Base-by-base conservation (phyloP, 2,888 invertebrate species). In the Taenaris catops region DNA sequence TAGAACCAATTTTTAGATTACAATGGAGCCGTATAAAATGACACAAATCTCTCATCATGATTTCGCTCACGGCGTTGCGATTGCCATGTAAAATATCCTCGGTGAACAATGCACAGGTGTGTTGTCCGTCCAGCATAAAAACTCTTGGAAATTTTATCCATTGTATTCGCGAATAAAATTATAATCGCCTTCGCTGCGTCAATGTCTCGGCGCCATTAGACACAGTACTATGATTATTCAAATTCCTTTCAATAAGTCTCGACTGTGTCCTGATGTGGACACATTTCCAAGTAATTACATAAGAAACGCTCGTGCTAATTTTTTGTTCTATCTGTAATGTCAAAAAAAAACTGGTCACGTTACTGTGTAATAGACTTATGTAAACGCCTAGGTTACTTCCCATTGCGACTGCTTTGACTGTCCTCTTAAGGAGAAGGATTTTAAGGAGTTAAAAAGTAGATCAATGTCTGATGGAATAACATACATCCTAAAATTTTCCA, bases 31-130 rank as follows among this genome's bases (percentile, higher is more conserved):
- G 8, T 26, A 7, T 8, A 31, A 25, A 19, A 24, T 19, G 2
- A 3, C 14, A 25, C 8, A 31, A 18, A 35, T 38, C 8, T 25
- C 38, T 48, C 39, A 52, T 58, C 42, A 42, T 49, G 49, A 60
- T 59, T 58, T 52, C 46, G 47, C 45, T 40, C 58, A 59, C 57
- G 53, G 21, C 10, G 5, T 31, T 24, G 26, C 28, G 38, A 47
- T 38, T 37, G 46, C 43, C 45, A 49, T 51, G 48, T 52, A 48
- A 53, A 55, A 50, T 47, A 55, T 56, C 53, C 58, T 58, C 56
- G 59, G 54, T 54, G 61, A 58, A 56, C 58, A 58, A 58, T 58
- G 37, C 91, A 91, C 83, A 92, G 93, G 51, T 93, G 93, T 91
- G 89, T 89, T 38, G 70, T n/a, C 87, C 51, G 89, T 57, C 55